Evolutionary conservation across 2,888 invertebrate genomes (phyloP).

Genomic region (Ichneumon xanthorius): DNA sequence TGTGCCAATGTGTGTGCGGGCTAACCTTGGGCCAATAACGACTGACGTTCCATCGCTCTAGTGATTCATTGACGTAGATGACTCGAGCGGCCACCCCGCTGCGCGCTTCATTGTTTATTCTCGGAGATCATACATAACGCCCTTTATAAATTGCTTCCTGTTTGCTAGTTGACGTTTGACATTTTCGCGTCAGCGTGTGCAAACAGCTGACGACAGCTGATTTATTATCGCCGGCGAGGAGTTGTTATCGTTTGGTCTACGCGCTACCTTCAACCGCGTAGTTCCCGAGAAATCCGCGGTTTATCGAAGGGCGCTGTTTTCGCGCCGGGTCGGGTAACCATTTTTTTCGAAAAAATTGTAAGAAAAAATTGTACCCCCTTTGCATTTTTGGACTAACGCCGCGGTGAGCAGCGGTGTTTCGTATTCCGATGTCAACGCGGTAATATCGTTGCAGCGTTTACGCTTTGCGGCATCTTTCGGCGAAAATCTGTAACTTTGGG

Average conservation of each 20-base stretch:
- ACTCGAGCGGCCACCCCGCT: background rate
- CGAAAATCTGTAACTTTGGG: no score
- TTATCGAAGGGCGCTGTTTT: background rate
- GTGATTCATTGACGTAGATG: constrained; percentile 5
- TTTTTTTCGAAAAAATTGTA: no score
- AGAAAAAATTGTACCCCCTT: no score
- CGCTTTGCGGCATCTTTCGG: no score
- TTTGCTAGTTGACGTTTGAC: constrained; percentile 20
- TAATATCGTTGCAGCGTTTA: no score
- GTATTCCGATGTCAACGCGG: no score
- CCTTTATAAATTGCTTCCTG: background rate
- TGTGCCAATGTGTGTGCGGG: background rate
- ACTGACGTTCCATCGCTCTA: background rate
- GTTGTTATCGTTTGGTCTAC: background rate
- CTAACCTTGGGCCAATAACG: constrained; percentile 19
- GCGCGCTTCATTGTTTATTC: background rate
- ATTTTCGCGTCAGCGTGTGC: background rate
- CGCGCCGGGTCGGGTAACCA: background rate
- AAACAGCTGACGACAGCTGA: background rate
- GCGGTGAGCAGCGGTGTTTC: no score
- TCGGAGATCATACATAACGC: background rate
- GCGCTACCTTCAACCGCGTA: background rate
- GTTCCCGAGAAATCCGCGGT: background rate
- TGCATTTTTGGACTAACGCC: no score
- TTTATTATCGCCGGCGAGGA: background rate